Evolutionary conservation across 2,888 invertebrate genomes (phyloP), one percentile per base, ranked within the genome.

Genomic region (Drosophila barbarae): DNA sequence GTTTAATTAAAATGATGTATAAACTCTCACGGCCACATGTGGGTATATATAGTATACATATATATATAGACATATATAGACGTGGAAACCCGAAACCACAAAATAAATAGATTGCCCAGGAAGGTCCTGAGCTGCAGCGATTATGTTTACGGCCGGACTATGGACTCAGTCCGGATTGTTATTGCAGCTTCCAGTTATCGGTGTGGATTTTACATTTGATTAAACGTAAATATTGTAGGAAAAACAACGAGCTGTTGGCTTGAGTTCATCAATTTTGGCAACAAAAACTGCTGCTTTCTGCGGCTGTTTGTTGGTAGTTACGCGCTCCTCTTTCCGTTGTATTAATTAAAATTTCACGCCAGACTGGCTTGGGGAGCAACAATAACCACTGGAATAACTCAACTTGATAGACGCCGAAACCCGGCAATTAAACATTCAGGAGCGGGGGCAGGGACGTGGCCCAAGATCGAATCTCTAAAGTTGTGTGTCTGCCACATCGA

Each of bases 141-240:
- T 59, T 57, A 44, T 59, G 61, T 65, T 53, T 60, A 38, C 63
- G 38, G 32, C 23, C 4, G 23, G 12, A 15, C 38, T 2, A 10
- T 10, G 26, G 13, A 50, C 1, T 26, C 30, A 6, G 26, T 10
- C 46, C 32, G 53, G 39, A 70, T 72, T 80, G 69, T 78, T 74
- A 71, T 81, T 75, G 64, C 78, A 75, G 68, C 75, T 78, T 66
- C 56, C 76, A 72, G 76, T 77, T 76, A 77, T 79, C 76, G 75
- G 72, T 75, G 76, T 71, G 79, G 85, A 81, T 87, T 86, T 87
- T 87, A 80, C 86, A 81, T 84, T 87, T 87, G 87, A 87, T 87
- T 85, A 84, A 87, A 87, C 80, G 84, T 81, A 87, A 87, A 87
- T 86, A 87, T 86, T 76, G 77, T 47, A 67, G 38, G 50, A 51